phyloP scores from a whole-genome alignment of 2,888 invertebrate species.

The Athrips mouffetella region DNA sequence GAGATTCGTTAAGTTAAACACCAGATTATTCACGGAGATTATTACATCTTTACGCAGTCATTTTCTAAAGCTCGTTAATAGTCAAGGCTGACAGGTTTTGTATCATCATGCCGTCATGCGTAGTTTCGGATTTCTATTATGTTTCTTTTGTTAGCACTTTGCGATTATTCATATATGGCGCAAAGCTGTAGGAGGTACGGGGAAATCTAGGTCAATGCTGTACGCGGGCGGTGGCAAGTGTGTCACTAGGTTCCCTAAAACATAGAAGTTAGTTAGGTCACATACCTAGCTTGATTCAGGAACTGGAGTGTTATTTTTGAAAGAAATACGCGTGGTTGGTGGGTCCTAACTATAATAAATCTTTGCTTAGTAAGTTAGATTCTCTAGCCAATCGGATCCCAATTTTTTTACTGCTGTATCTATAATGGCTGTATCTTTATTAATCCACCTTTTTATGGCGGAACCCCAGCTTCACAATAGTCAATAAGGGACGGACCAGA shows the following conservation, averaged over 20 bases:
- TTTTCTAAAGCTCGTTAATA: too few species aligned
- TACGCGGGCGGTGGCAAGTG: constrained; percentile 1
- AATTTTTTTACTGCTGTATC: too few species aligned
- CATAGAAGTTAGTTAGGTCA: constrained; percentile 15
- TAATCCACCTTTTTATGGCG: too few species aligned
- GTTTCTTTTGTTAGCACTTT: constrained; percentile 7
- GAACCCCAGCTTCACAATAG: too few species aligned
- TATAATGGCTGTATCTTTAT: too few species aligned
- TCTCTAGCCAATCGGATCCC: too few species aligned
- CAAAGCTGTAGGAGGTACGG: constrained; percentile 26
- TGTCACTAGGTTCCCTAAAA: constrained; percentile 12
- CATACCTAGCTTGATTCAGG: neutral
- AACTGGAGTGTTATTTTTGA: neutral
- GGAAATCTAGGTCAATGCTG: constrained; percentile 14
- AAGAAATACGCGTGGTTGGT: neutral
- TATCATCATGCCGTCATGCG: constrained; percentile 11
- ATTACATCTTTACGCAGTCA: too few species aligned
- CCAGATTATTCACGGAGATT: too few species aligned
- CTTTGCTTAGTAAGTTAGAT: too few species aligned
- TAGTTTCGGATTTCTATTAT: constrained; percentile 10
- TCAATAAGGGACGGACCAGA: too few species aligned
- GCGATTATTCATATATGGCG: constrained; percentile 38
- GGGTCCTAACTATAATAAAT: too few species aligned
- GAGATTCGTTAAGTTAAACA: too few species aligned
- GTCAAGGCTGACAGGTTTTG: constrained; percentile 18